Conservation (phyloP, 2,113 vertebrate genomes). For the Struthio camelus region DNA sequence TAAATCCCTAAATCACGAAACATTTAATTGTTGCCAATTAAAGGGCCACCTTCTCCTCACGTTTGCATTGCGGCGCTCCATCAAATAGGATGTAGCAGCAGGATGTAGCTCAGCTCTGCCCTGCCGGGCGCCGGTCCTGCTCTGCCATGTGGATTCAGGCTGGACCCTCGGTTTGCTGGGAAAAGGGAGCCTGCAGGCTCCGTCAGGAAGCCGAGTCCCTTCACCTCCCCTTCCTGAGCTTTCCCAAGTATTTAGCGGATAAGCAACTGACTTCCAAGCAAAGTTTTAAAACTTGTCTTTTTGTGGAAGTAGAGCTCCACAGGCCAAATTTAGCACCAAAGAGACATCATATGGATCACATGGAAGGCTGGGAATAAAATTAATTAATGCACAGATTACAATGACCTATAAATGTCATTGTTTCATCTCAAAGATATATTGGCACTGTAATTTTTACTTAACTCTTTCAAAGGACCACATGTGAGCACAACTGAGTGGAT, state of each 20-base stretch:
- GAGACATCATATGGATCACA: slow-evolving; percentile 65
- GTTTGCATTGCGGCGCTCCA: neutral
- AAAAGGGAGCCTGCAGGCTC: neutral
- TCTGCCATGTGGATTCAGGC: neutral
- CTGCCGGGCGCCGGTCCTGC: neutral
- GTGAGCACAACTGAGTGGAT: slow-evolving; percentile 43
- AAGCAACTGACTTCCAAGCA: slow-evolving; percentile 28
- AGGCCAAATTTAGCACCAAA: slow-evolving; percentile 51
- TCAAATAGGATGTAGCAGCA: neutral
- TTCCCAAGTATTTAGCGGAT: slow-evolving; percentile 16
- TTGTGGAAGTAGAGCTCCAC: neutral
- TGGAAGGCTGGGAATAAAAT: slow-evolving; percentile 69
- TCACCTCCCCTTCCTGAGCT: slow-evolving; percentile 51
- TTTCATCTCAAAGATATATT: slow-evolving; percentile 70
- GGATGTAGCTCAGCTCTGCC: neutral
- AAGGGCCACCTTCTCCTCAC: neutral
- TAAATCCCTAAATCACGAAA: neutral
- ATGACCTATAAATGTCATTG: slow-evolving; percentile 74
- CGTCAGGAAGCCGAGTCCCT: slow-evolving; percentile 15
- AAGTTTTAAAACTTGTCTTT: slow-evolving; percentile 40
- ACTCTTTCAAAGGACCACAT: slow-evolving; percentile 68
- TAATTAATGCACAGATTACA: slow-evolving; percentile 74
- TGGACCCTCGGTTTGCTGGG: neutral
- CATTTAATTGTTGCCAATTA: neutral
- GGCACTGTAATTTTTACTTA: slow-evolving; percentile 53